Base-by-base conservation (phyloP, 2,888 invertebrate species). In the Drosophila meridionalis region DNA sequence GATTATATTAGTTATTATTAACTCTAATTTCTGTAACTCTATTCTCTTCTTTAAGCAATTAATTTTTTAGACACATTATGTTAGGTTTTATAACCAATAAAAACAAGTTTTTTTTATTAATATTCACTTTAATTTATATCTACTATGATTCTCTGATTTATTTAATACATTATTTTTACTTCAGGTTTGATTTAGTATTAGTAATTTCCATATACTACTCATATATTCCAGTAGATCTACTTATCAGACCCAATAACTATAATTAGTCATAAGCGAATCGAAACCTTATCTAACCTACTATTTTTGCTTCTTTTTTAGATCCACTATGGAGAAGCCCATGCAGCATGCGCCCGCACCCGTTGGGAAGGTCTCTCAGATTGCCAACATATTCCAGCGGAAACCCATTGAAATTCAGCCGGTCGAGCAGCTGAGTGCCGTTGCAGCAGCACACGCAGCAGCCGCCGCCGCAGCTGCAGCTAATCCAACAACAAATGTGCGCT, bases 311-410 rank as follows among this genome's bases (percentile, higher is more conserved):
- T 30, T 58, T 59, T 59, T 26, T 26, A 91, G 92, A 69, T 77
- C 38, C 69, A 80, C 53, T 38, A 93, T 96, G 95, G 95, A 96
- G 94, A 96, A 96, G 92, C 94, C 95, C 85, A 92, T 92, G 76
- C 92, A 93, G 76, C 90, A 86, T 69, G 81, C 89, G 11, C 92
- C 91, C 86, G 92, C 92, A 55, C 87, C 94, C 84, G 94, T 95
- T 92, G 97, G 97, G 93, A 97, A 97, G 94, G 97, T 97, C 91
- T 97, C 97, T 78, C 97, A 97, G 94, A 98, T 98, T 83, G 97
- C 98, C 71, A 97, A 97, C 93, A 96, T 97, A 92, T 98, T 98
- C 93, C 97, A 97, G 94, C 95, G 95, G 81, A 95, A 95, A 94
- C 94, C 93, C 28, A 95, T 95, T 82, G 95, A 93, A 76, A 92